Evolutionary conservation across 2,888 invertebrate species (phyloP).

Genomic region (Trichogramma evanescens): DNA sequence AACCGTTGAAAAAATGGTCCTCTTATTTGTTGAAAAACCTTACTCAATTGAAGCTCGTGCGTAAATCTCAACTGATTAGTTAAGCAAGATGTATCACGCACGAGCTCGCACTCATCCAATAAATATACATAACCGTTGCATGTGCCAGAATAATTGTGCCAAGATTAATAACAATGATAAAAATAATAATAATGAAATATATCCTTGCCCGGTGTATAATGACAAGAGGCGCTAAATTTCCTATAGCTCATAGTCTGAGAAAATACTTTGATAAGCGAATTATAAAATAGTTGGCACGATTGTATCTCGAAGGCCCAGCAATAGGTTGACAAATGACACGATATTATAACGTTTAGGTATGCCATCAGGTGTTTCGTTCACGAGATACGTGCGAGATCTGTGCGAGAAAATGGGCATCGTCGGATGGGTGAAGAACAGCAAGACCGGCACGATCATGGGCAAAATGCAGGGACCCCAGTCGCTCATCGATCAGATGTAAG

Average conservation of each 20-base stretch:
- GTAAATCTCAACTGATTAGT: too few species aligned
- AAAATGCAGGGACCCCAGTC: conserved; percentile 78
- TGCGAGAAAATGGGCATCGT: conserved; percentile 66
- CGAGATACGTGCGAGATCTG: conserved; percentile 79
- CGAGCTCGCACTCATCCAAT: too few species aligned
- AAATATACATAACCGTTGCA: not conserved
- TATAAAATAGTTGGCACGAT: not conserved
- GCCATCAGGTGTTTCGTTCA: conserved; percentile 71
- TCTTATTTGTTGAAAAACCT: too few species aligned
- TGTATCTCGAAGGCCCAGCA: not conserved
- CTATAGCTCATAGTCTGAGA: too few species aligned
- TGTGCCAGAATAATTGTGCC: not conserved
- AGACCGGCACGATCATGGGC: conserved; percentile 79
- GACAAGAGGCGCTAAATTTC: too few species aligned
- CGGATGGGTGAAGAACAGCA: conserved; percentile 91
- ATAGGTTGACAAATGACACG: not conserved
- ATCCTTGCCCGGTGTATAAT: too few species aligned
- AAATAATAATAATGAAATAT: not conserved
- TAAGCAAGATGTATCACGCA: too few species aligned
- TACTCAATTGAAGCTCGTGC: too few species aligned
- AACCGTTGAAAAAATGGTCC: too few species aligned
- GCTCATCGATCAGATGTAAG: conserved; percentile 78
- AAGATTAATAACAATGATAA: not conserved
- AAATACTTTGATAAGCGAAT: too few species aligned
- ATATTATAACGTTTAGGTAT: not conserved